These are phyloP conservation scores for Microctenopoma lineatum DNA, from an alignment of 2,797 vertebrate species.

Conservation along the genomic window DNA sequence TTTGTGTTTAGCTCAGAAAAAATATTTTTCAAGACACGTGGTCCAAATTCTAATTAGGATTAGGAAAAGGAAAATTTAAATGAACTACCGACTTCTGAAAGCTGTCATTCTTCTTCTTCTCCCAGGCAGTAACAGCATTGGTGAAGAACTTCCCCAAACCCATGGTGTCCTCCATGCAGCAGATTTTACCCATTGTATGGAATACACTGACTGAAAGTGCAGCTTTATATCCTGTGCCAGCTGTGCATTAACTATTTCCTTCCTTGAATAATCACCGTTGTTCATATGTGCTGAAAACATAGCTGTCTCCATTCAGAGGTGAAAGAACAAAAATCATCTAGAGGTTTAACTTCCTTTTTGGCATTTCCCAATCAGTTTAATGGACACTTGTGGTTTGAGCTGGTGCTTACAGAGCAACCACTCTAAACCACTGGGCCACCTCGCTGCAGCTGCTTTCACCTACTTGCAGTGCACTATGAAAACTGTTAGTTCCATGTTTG, in stretches of 20 bases:
- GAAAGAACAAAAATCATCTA: not conserved
- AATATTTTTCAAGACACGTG: too few species aligned
- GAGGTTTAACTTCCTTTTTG: conserved; percentile 1
- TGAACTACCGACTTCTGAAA: not conserved
- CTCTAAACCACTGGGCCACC: too few species aligned
- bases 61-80: not conserved
- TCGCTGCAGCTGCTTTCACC: too few species aligned
- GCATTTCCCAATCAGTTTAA: not conserved
- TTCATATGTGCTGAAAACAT: not conserved
- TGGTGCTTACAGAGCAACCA: too few species aligned
- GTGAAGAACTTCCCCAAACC: conserved; percentile 99
- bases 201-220: conserved; percentile 97
- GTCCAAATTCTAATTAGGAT: not conserved
- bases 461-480: too few species aligned
- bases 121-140: conserved; percentile 94
- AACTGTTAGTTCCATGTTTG: too few species aligned
- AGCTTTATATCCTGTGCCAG: conserved; percentile 92
- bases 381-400: not conserved
- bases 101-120: conserved; percentile 17
- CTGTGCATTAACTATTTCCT: not conserved
- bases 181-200: conserved; percentile 98
- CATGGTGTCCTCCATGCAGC: conserved; percentile 98
- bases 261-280: not conserved
- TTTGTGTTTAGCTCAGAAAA: not conserved
- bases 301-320: not conserved